Percentiles rank a stretch among this genome's conserved stretches.
These are phyloP conservation scores for Philaethria dido DNA, from an alignment of 2,888 invertebrate species.

Conservation along the genomic window DNA sequence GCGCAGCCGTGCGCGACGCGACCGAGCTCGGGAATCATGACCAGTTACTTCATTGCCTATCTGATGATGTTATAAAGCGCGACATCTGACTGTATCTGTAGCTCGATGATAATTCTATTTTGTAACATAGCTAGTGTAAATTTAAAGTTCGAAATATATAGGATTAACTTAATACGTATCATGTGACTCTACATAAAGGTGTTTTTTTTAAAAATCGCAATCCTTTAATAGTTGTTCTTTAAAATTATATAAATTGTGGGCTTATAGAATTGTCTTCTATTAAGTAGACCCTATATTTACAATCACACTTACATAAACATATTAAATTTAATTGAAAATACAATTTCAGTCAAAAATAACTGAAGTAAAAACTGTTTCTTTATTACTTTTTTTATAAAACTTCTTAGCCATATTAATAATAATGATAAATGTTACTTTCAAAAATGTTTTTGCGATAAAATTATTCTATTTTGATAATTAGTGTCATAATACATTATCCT, in stretches of 20 bases:
- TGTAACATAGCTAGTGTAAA: background rate
- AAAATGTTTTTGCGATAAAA: too few relatives aligned
- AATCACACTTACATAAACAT: background rate
- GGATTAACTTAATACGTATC: background rate
- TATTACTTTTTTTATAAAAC: too few relatives aligned
- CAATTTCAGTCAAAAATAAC: too few relatives aligned
- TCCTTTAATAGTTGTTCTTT: background rate
- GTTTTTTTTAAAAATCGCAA: background rate
- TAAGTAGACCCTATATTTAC: too few relatives aligned
- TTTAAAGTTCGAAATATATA: background rate
- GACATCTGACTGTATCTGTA: background rate
- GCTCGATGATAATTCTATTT: too few relatives aligned
- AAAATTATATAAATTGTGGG: too few relatives aligned
- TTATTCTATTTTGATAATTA: too few relatives aligned
- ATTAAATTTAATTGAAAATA: background rate
- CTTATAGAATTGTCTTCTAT: too few relatives aligned
- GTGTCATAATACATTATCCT: too few relatives aligned
- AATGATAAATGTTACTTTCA: too few relatives aligned
- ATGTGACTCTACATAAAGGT: background rate
- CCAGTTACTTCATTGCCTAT: background rate
- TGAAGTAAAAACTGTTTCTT: too few relatives aligned
- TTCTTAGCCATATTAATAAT: too few relatives aligned
- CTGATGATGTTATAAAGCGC: background rate
- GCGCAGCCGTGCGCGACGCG: constrained; percentile 8
- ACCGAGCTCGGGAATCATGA: background rate